Evolutionary conservation across 2,797 vertebrate genomes (phyloP).

Genomic region (Avahi laniger): DNA sequence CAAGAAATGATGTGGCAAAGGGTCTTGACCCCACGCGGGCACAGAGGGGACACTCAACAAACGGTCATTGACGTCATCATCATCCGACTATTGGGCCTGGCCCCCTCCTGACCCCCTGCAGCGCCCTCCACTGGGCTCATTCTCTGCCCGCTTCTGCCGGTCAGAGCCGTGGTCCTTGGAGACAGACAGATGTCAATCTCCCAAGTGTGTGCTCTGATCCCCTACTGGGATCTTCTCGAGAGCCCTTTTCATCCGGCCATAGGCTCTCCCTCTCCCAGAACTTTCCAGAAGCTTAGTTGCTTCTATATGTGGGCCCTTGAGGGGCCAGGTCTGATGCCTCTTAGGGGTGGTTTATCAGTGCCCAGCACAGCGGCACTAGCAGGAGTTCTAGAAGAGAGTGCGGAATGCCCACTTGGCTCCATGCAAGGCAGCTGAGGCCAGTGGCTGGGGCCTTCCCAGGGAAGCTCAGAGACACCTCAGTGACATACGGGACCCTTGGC

Average conservation of each 20-base stretch:
- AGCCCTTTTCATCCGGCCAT: background rate
- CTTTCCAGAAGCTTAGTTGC: background rate
- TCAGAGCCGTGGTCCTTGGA: background rate
- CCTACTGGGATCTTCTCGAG: background rate
- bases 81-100: rapidly evolving
- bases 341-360: background rate
- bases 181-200: background rate
- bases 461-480: background rate
- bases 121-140: background rate
- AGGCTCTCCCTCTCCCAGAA: background rate
- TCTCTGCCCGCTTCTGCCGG: background rate
- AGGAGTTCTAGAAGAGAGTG: background rate
- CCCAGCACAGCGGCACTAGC: background rate
- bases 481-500: background rate
- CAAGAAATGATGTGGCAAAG: background rate
- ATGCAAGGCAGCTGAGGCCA: background rate
- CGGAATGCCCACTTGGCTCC: background rate
- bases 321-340: background rate
- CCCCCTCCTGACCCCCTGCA: background rate
- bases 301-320: background rate
- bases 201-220: background rate
- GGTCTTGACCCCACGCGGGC: rapidly evolving
- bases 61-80: rapidly evolving
- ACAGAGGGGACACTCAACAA: background rate
- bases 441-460: background rate